Evolutionary conservation across 2,888 invertebrate genomes (phyloP), one percentile per base, ranked within the genome.

Genomic region (Temnothorax rugatulus): DNA sequence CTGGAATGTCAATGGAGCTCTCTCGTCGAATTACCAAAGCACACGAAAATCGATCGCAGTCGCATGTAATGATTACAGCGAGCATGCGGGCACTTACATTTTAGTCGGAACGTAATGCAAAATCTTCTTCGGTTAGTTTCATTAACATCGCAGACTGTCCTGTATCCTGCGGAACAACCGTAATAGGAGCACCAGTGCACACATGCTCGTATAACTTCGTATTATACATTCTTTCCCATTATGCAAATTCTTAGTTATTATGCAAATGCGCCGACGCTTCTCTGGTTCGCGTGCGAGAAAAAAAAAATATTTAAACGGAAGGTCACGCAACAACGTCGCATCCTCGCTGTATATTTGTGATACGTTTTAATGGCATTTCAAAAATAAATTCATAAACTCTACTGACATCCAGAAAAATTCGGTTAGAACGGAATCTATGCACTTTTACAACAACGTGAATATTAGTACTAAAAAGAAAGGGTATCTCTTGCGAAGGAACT

Each of bases 201-300:
- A 85, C 88, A 85, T 90, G 88, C 79, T 83, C 84, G 50, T 83
- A 83, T 84, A 68, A 81, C 89, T 84, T 83, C 59, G 83, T 82
- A 85, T 89, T 87, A 87, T 87, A 83, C 90, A 86, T 89, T 89
- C 90, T 90, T 90, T 88, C 86, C 86, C 87, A 90, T 90, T 90
- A 90, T 90, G 89, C 90, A 90, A 90, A 90, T 90, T 85, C 84
- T 68, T 73, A 74, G 84, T 87, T 87, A 87, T 90, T 90, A 90
- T 90, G 89, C 85, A 90, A 87, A 90, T 90, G 68, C 61, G 29
- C 44, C 21, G 34, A 63, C 59, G 82, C 84, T 86, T 69, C 89
- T 87, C 87, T 82, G 84, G 83, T 57, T 54, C 73, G 29, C 77
- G 74, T 15, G 79, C 64, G 77, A 86, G 83, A 86, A 84, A 85